Conservation (phyloP, 2,797 vertebrate genomes). For the Macrochelys suwanniensis region DNA sequence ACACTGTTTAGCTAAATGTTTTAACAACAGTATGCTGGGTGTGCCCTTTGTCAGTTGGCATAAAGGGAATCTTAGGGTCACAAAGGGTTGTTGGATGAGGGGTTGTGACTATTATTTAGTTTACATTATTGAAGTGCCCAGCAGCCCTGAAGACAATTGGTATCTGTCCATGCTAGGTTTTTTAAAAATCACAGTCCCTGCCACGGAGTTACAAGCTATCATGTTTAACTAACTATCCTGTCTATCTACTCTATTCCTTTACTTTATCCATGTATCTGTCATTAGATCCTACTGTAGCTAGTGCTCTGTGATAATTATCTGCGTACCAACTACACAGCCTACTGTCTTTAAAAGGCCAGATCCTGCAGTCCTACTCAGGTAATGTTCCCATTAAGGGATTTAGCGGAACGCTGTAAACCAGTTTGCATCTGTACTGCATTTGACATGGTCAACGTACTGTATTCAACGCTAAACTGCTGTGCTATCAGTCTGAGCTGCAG, state of each 20-base stretch:
- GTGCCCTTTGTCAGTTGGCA: not conserved
- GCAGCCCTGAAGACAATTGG: not conserved
- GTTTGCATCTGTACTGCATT: not conserved
- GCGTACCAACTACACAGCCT: not conserved
- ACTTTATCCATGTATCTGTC: not conserved
- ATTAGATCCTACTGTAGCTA: not conserved
- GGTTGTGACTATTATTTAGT: not conserved
- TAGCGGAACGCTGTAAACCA: not conserved
- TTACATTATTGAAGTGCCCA: not conserved
- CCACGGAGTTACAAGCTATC: not conserved
- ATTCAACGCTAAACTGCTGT: not conserved
- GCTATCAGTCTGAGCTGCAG: not conserved
- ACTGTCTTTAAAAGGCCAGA: not conserved
- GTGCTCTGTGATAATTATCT: not conserved
- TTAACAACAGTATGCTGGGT: not conserved
- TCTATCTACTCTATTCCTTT: not conserved
- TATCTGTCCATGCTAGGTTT: not conserved
- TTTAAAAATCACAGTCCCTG: not conserved
- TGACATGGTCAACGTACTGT: not conserved
- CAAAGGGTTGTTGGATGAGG: not conserved
- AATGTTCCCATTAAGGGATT: not conserved
- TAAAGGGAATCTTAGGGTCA: not conserved
- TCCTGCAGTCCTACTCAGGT: not conserved
- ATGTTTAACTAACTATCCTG: not conserved
- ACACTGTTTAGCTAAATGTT: not conserved